phyloP scores from a whole-genome alignment of 2,888 invertebrate species.

The Dicranocentrus wangi region DNA sequence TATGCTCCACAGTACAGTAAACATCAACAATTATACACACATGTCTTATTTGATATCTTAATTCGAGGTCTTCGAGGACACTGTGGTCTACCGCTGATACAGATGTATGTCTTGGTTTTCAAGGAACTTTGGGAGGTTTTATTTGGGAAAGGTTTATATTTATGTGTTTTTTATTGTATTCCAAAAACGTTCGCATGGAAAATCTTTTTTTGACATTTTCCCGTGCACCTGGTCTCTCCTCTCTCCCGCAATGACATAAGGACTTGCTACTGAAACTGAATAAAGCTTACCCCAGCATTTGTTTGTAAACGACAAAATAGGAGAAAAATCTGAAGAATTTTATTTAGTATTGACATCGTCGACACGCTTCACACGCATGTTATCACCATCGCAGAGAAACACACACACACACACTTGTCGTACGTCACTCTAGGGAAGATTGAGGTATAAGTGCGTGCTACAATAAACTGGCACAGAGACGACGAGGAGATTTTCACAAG shows the following conservation, averaged over 20 bases:
- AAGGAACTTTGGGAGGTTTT: neutral
- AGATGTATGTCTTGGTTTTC: neutral
- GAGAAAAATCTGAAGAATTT: too few relatives aligned
- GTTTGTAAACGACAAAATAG: neutral
- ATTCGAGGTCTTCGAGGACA: neutral
- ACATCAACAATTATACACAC: slow-evolving; percentile 7
- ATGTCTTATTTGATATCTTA: neutral
- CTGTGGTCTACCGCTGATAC: neutral
- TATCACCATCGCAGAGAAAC: slow-evolving; percentile 2
- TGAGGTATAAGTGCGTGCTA: slow-evolving; percentile 1
- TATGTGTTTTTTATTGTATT: neutral
- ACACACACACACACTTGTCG: slow-evolving; percentile 1
- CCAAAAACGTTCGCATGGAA: neutral
- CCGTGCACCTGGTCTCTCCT: too few relatives aligned
- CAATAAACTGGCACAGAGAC: too few relatives aligned
- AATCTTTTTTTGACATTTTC: too few relatives aligned
- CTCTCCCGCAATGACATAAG: too few relatives aligned
- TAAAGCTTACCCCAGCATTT: neutral
- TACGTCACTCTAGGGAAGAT: neutral
- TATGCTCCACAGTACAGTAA: neutral
- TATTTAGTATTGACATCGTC: slow-evolving; percentile 31
- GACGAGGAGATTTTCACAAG: too few relatives aligned
- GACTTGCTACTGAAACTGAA: neutral
- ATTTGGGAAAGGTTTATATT: neutral
- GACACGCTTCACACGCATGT: slow-evolving; percentile 21